Evolutionary conservation across 2,888 invertebrate genomes (phyloP).

Genomic region (Seira ritae): DNA sequence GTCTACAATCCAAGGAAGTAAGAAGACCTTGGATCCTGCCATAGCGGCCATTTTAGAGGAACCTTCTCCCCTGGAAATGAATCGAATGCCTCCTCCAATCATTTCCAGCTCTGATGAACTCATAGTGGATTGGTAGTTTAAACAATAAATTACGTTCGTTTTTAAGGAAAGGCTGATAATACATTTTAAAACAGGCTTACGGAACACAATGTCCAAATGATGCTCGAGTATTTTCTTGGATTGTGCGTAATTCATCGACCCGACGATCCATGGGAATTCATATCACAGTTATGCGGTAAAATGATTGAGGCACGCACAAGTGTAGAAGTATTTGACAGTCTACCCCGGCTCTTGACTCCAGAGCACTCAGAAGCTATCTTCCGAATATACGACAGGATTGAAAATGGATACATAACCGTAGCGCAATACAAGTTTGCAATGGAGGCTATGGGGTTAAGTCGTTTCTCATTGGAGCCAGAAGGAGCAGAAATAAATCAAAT

Average conservation of each 20-base stretch:
- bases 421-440: conserved; percentile 60
- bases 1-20: not conserved
- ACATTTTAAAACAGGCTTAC: conserved; percentile 32
- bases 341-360: conserved; percentile 54
- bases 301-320: conserved; percentile 50
- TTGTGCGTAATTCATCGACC: conserved; percentile 53
- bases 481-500: conserved; percentile 55
- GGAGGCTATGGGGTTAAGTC: conserved; percentile 55
- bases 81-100: conserved; percentile 53
- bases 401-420: conserved; percentile 47
- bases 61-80: conserved; percentile 32
- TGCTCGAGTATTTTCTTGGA: conserved; percentile 62
- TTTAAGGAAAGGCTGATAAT: not conserved
- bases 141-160: too few relatives aligned
- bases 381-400: conserved; percentile 64
- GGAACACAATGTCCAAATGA: conserved; percentile 62
- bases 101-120: conserved; percentile 57
- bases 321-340: conserved; percentile 31
- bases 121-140: conserved; percentile 46
- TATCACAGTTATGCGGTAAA: conserved; percentile 40
- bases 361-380: conserved; percentile 61
- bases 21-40: not conserved
- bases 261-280: conserved; percentile 49
- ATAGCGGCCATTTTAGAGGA: conserved; percentile 4
- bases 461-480: conserved; percentile 39